Conservation (phyloP, 1,140 invertebrate species). For the Halotydeus destructor region DNA sequence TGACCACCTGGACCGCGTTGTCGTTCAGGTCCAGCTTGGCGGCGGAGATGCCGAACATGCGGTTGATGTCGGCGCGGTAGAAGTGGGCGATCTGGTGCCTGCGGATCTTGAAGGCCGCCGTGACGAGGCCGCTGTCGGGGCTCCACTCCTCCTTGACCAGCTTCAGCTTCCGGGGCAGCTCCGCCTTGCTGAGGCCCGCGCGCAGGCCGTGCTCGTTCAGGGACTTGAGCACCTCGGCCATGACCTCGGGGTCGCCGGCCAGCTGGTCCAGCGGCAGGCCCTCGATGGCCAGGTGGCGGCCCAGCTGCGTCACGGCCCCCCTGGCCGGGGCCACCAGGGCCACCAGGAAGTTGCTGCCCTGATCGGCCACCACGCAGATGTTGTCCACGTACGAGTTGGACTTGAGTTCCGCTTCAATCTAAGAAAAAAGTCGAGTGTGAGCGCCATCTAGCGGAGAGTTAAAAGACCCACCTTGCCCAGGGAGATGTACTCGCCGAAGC, state of each 20-base stretch:
- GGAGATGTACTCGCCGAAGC: constrained; percentile 75
- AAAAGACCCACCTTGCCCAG: constrained; percentile 30
- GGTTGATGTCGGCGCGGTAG: constrained; percentile 13
- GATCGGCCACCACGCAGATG: constrained; percentile 77
- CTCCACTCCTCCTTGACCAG: constrained; percentile 27
- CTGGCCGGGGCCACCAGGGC: constrained; percentile 75
- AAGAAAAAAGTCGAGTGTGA: background rate
- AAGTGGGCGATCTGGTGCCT: constrained; percentile 14
- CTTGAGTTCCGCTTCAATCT: constrained; percentile 68
- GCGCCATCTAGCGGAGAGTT: too few species aligned
- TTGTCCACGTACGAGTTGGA: constrained; percentile 82
- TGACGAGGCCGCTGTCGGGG: constrained; percentile 39
- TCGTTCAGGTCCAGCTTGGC: too few species aligned
- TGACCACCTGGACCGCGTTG: too few species aligned
- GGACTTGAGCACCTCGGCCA: constrained; percentile 37
- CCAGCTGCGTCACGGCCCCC: constrained; percentile 39
- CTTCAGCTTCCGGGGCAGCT: constrained; percentile 26
- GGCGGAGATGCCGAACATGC: constrained; percentile 4
- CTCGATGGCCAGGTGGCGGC: constrained; percentile 34
- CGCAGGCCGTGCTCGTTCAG: constrained; percentile 29
- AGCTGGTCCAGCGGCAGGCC: constrained; percentile 42
- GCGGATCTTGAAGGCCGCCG: constrained; percentile 28
- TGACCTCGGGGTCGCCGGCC: constrained; percentile 42
- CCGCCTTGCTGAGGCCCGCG: constrained; percentile 24
- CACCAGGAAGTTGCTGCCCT: constrained; percentile 58